Conservation (phyloP, 2,888 invertebrate genomes). For the Eupelmus urozonus region DNA sequence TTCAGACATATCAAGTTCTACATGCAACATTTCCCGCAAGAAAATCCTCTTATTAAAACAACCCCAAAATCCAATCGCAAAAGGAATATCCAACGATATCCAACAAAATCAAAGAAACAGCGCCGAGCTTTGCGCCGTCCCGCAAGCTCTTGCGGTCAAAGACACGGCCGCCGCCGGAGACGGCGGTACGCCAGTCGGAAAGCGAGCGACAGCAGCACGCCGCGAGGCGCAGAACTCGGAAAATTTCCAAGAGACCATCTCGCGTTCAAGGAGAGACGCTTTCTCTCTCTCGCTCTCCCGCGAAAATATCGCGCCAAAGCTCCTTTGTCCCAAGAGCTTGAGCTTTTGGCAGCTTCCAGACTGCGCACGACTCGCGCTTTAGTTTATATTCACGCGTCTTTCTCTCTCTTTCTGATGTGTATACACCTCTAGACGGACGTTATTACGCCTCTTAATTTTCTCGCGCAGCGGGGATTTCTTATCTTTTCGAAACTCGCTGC, state of each 20-base stretch:
- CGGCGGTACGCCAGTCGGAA: background rate
- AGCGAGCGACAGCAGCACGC: background rate
- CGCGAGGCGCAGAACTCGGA: constrained; percentile 5
- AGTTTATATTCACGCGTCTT: constrained; percentile 4
- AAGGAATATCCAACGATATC: too few relatives aligned
- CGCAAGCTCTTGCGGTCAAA: constrained; percentile 41
- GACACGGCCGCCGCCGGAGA: constrained; percentile 10
- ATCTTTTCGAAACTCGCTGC: constrained; percentile 3
- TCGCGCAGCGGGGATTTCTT: background rate
- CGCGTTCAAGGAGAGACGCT: background rate
- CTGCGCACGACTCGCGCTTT: constrained; percentile 27
- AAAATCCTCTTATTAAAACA: too few relatives aligned
- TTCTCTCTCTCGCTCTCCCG: too few relatives aligned
- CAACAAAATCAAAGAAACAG: too few relatives aligned
- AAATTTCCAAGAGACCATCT: constrained; percentile 35
- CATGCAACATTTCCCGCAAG: too few relatives aligned
- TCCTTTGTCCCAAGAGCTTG: constrained; percentile 39
- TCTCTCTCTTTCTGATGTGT: background rate
- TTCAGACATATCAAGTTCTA: too few relatives aligned
- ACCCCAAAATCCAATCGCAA: too few relatives aligned
- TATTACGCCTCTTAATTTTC: constrained; percentile 13
- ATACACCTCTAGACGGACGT: background rate
- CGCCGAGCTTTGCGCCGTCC: constrained; percentile 2
- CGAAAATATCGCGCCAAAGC: constrained; percentile 26
- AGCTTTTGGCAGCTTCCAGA: constrained; percentile 64